Base-by-base conservation (phyloP, 1,140 invertebrate species). In the Drosophila kanapiae region DNA sequence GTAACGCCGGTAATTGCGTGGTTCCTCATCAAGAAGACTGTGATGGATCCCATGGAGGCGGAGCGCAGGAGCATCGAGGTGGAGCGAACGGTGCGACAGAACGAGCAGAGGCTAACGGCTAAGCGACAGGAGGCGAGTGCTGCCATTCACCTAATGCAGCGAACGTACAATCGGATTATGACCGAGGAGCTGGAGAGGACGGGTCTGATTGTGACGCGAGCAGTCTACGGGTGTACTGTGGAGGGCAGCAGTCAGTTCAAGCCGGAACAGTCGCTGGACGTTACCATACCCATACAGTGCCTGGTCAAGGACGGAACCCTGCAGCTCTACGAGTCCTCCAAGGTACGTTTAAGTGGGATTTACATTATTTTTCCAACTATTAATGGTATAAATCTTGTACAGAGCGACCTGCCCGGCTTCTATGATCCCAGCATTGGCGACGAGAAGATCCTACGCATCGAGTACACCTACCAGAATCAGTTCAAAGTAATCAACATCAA, bases 341-440 rank as follows among this genome's bases (percentile, higher is more conserved):
- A 99, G 95, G 98, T 99, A 93, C 85, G 76, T 29, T 31, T 6
- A 6, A 0, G 1, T 2, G 18, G 6, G 4, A 51, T 1, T 13
- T 37, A 0, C 0, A 10, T 11, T 2, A 2, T 6, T 27, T n/a
- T 37, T n/a, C 11, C 0, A 0, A 27, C 4, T 10, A 1, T 14
- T 38, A 56, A 56, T 5, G 0, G 8, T n/a, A 1, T 27, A 4
- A 3, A 29, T 40, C 0, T 11, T 11, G 69, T 58, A 3, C 93
- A 99, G 98, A 96, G 96, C 91, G 97, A 99, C 91, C 93, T 99
- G 56, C 97, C 98, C 38, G 99, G 99, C 31, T 99, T 99, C 93
- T 99, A 97, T 93, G 99, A 99, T 93, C 98, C 98, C 0, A 98
- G 97, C 91, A 95, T 98, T 16, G 98, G 98, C 4, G 98, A 99